phyloP scores from a whole-genome alignment of 2,113 vertebrate genomes.

The Perccottus glenii region DNA sequence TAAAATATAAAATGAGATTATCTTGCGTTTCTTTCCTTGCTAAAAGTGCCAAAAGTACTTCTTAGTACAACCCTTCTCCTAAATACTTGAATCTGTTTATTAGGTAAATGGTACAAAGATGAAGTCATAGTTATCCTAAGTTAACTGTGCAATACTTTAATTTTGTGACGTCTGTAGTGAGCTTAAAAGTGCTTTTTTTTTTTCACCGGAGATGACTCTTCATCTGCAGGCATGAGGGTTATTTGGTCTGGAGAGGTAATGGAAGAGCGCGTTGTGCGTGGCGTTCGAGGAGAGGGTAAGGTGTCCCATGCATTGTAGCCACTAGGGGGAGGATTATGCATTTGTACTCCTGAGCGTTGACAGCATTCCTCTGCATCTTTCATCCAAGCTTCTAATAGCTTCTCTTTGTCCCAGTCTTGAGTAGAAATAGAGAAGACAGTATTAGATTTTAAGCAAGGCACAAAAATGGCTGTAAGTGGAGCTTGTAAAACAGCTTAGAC shows the following conservation, averaged over 20 bases:
- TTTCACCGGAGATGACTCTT: slow-evolving; percentile 87
- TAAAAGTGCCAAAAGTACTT: neutral
- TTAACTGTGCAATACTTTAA: no score
- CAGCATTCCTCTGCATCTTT: slow-evolving; percentile 92
- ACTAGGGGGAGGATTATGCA: slow-evolving; percentile 94
- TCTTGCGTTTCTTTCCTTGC: neutral
- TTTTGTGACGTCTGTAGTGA: neutral
- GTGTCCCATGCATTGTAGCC: slow-evolving; percentile 98
- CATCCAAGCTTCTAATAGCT: slow-evolving; percentile 99
- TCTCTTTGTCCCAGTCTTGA: slow-evolving; percentile 97
- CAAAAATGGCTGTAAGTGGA: neutral
- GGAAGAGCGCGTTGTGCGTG: slow-evolving; percentile 91
- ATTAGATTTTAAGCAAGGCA: neutral
- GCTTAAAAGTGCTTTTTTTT: neutral
- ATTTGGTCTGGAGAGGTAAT: slow-evolving; percentile 94
- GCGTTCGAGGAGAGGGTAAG: slow-evolving; percentile 91
- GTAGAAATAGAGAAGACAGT: slow-evolving; percentile 9
- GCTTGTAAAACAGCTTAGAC: no score
- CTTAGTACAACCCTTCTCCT: no score
- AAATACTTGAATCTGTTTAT: no score
- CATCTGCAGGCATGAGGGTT: slow-evolving; percentile 88
- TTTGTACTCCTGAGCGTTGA: slow-evolving; percentile 95
- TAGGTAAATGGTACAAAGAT: no score
- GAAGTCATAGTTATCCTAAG: no score
- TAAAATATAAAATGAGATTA: neutral